Base-by-base conservation (phyloP, 2,113 vertebrate species). In the Bubo bubo region DNA sequence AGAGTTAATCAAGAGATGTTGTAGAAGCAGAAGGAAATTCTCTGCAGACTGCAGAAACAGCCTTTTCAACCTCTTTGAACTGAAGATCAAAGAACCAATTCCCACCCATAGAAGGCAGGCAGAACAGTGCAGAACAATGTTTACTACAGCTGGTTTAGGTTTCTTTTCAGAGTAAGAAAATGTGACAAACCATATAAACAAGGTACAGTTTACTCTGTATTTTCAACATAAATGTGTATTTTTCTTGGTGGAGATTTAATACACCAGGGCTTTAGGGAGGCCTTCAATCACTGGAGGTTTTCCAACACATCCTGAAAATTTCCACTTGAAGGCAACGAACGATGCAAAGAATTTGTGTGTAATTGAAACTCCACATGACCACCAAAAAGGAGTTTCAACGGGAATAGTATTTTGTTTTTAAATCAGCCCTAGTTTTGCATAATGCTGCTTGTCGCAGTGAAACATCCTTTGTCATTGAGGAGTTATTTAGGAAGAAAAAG, bases 31-130 rank as follows among this genome's bases (percentile, higher is more conserved):
- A 79, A 86, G 52, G 26, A 59, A 91, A 94, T 76, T 91, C 94
- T 94, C 93, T 86, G 66, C 47, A 79, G 89, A 59, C 77, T 12
- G 10, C 75, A 91, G 58, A 85, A 96, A 91, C 39, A 84, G 73
- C 39, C 52, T 90, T 74, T 83, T 87, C 94, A 89, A 32, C 45
- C 80, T 58, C 95, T 97, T 97, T 96, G 96, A 97, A 95, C 84
- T 93, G 84, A 82, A 95, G 96, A 95, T 95, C 94, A 97, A 94
- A 97, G 95, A 85, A 88, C 28, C 41, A 53, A 41, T 91, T 92
- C 86, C 80, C 28, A 85, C n/a, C 62, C 83, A 73, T 41, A 82
- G 66, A 80, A 96, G 63, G 80, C 43, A 26, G 66, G 60, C 63
- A 77, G 82, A 79, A 73, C 19, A 83, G 55, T 0, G 12, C 63